Evolutionary conservation across 2,113 vertebrate genomes (phyloP), one percentile per base, ranked within the genome.

Genomic region (Myrmecobius fasciatus): DNA sequence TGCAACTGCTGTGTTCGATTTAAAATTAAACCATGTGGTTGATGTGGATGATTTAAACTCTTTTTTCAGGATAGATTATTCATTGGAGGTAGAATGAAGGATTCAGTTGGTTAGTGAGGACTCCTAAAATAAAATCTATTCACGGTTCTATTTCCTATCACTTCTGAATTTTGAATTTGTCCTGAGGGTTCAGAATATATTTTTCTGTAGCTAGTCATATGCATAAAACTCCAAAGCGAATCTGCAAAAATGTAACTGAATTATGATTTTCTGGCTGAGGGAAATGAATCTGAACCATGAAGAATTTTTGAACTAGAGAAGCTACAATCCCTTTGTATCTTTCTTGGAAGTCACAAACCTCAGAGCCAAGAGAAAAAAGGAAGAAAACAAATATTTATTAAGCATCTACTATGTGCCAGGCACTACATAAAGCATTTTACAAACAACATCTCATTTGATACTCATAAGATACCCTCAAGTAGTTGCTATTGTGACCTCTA

Each of bases 11-110:
- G 36, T 88, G 46, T 22, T 31, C 10, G 36, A 0, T 47, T 93
- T 83, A 93, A 51, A 94, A 25, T 93, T n/a, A 89, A 95, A 88
- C 24, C 0, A 17, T 88, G 56, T 53, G 60, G 52, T 91, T 31
- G 52, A 25, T 92, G 92, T 93, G 95, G 94, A 94, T 96, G 93
- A 46, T 94, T 7, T 53, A 51, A 90, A 89, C 46, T 25, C 36
- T 88, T 94, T 25, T 11, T 89, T 53, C 1, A 91, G 36, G n/a
- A 56, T 43, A 95, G 83, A 89, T 36, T 9, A 4, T 53, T 92
- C 26, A 91, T 43, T 22, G 9, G 91, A 88, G 97, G 46, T 90
- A 91, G 52, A 91, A 31, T 8, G 91, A 52, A 49, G 91, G 60
- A 60, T 52, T 46, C 25, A 88, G 49, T 25, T 92, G 60, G 47